Conservation (phyloP, 2,113 vertebrate species). For the Eptesicus fuscus region DNA sequence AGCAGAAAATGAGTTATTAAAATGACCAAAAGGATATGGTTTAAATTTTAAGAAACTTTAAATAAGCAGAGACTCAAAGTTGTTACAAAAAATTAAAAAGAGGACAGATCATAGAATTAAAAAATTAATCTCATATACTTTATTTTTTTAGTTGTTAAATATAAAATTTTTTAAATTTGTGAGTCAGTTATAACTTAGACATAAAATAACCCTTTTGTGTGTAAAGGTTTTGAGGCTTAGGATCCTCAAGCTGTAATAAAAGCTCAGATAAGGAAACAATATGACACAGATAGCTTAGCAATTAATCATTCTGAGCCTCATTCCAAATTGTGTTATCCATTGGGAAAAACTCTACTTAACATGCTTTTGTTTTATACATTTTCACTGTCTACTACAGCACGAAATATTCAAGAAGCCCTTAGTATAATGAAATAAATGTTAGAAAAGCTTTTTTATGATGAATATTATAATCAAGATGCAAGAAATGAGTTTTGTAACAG, state of each 20-base stretch:
- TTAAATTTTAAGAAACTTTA: constrained; percentile 45
- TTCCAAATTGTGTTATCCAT: background rate
- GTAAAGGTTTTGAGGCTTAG: background rate
- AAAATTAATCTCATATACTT: constrained; percentile 8
- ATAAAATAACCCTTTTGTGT: constrained; percentile 15
- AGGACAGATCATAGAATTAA: background rate
- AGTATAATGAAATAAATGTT: constrained; percentile 41
- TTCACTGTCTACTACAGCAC: constrained; percentile 34
- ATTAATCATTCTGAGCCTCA: constrained; percentile 28
- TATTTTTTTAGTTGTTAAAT: constrained; percentile 15
- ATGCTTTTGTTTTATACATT: constrained; percentile 19
- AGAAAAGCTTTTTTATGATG: constrained; percentile 15
- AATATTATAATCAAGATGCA: constrained; percentile 47
- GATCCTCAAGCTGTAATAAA: background rate
- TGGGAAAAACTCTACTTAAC: background rate
- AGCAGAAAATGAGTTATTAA: background rate
- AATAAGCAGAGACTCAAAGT: constrained; percentile 5
- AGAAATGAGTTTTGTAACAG: background rate
- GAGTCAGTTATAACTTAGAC: background rate
- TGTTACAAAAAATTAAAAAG: background rate
- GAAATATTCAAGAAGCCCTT: constrained; percentile 57
- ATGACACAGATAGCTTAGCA: background rate
- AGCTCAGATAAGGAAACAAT: constrained; percentile 21
- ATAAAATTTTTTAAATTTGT: constrained; percentile 3
- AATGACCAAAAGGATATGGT: background rate